Conservation (phyloP, 30 jellyfish, hydroid and myxozoan genomes). For the Chrysaora quinquecirrha region DNA sequence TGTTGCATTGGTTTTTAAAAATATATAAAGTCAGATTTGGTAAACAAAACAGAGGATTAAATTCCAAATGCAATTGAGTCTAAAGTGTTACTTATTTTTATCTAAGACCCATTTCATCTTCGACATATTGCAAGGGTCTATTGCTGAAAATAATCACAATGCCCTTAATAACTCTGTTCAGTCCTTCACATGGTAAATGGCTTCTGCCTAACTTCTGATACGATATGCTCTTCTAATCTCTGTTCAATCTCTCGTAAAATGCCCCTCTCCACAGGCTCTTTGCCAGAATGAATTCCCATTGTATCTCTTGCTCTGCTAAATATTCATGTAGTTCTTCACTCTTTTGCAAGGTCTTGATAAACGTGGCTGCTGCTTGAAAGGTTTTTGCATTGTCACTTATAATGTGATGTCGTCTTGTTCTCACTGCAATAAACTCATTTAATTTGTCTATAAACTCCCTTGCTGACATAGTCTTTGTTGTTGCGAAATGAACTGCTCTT, state of each 20-base stretch:
- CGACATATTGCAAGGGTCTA: constrained; percentile 46
- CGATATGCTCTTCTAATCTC: constrained; percentile 36
- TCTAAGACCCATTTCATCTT: constrained; percentile 33
- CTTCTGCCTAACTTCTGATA: constrained; percentile 41
- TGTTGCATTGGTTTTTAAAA: too few species aligned
- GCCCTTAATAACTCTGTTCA: constrained; percentile 28
- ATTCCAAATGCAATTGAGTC: too few species aligned
- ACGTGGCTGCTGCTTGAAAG: constrained; percentile 58
- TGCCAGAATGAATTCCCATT: constrained; percentile 35
- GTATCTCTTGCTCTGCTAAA: constrained; percentile 4
- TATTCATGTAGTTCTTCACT: constrained; percentile 13
- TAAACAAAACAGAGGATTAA: too few species aligned
- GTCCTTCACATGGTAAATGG: constrained; percentile 14
- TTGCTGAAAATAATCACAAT: not conserved
- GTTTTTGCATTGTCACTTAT: constrained; percentile 65
- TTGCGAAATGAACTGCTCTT: constrained; percentile 49
- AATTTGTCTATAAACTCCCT: constrained; percentile 34
- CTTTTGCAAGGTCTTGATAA: not conserved
- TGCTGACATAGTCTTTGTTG: constrained; percentile 16
- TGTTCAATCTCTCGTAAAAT: constrained; percentile 29
- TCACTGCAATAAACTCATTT: constrained; percentile 33
- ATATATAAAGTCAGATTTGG: too few species aligned
- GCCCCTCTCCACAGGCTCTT: constrained; percentile 56
- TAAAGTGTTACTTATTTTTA: too few species aligned
- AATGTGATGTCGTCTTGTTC: constrained; percentile 55